Evolutionary conservation across 2,113 vertebrate species (phyloP).

Genomic region (Salvelinus fontinalis): DNA sequence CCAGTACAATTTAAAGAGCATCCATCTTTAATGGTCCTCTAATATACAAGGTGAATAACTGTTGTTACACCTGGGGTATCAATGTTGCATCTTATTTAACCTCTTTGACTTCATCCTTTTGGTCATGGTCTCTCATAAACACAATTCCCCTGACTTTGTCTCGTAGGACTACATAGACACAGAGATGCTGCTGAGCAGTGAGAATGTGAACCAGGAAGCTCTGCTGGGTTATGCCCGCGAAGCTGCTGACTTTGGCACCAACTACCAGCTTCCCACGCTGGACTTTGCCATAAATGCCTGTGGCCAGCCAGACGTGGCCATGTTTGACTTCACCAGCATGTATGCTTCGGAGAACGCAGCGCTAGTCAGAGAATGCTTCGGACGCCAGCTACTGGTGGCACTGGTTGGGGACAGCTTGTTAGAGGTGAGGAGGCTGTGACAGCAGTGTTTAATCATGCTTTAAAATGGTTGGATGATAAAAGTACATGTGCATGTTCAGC

Average conservation of each 20-base stretch:
- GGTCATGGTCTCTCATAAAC: neutral
- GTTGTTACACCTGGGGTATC: too few species aligned
- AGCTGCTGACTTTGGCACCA: constrained; percentile 95
- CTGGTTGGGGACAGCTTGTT: constrained; percentile 95
- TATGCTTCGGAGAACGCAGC: constrained; percentile 95
- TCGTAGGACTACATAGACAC: constrained; percentile 89
- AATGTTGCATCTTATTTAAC: too few species aligned
- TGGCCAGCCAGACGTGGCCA: constrained; percentile 91
- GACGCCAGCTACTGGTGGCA: constrained; percentile 87
- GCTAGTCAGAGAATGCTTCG: constrained; percentile 85
- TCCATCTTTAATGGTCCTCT: neutral
- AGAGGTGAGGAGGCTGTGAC: constrained; percentile 77
- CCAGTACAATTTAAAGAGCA: neutral
- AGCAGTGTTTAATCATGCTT: too few species aligned
- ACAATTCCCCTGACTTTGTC: constrained; percentile 22
- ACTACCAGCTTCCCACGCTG: constrained; percentile 93
- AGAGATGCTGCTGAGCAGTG: constrained; percentile 83
- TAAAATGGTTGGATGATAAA: too few species aligned
- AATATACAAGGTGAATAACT: neutral
- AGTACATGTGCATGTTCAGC: neutral
- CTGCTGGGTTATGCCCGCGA: constrained; percentile 91
- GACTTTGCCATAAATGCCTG: constrained; percentile 95
- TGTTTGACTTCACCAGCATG: constrained; percentile 99
- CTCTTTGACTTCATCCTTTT: too few species aligned
- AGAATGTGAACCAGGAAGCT: constrained; percentile 92